These are phyloP conservation scores for Octomys mimax DNA, from an alignment of 2,797 vertebrate species.

Conservation along the genomic window DNA sequence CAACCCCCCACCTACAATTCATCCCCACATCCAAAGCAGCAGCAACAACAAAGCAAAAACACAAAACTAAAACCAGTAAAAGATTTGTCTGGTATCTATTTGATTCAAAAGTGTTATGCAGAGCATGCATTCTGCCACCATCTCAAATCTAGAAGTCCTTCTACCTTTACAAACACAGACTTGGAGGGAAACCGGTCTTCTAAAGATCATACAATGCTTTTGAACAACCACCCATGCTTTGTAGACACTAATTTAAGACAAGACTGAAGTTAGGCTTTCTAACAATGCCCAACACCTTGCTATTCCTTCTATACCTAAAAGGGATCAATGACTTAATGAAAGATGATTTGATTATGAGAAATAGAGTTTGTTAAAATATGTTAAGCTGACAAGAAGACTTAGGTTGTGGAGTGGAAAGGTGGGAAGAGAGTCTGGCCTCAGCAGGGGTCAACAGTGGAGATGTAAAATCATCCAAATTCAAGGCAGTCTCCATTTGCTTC, in stretches of 20 bases:
- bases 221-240: background rate
- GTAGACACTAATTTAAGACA: slow-evolving; percentile 37
- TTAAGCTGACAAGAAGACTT: background rate
- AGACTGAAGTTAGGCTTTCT: slow-evolving; percentile 42
- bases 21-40: background rate
- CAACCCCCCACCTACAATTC: background rate
- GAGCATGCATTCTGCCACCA: background rate
- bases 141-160: background rate
- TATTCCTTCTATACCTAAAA: slow-evolving; percentile 20
- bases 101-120: background rate
- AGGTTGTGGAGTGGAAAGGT: background rate
- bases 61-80: background rate
- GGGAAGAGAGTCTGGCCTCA: background rate
- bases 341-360: slow-evolving; percentile 6
- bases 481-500: background rate
- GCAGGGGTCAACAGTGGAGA: background rate
- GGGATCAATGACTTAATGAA: slow-evolving; percentile 20
- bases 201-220: background rate
- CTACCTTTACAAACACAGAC: background rate
- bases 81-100: slow-evolving; percentile 26
- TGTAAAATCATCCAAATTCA: background rate
- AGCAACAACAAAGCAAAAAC: background rate
- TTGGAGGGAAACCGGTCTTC: slow-evolving; percentile 5
- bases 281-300: background rate
- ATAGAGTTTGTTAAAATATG: slow-evolving; percentile 9